A percentile compares a stretch with the other conserved stretches of the same genome.
Evolutionary conservation across 2,797 vertebrate genomes (phyloP).

Genomic region (Parauchenoglanis ngamensis): DNA sequence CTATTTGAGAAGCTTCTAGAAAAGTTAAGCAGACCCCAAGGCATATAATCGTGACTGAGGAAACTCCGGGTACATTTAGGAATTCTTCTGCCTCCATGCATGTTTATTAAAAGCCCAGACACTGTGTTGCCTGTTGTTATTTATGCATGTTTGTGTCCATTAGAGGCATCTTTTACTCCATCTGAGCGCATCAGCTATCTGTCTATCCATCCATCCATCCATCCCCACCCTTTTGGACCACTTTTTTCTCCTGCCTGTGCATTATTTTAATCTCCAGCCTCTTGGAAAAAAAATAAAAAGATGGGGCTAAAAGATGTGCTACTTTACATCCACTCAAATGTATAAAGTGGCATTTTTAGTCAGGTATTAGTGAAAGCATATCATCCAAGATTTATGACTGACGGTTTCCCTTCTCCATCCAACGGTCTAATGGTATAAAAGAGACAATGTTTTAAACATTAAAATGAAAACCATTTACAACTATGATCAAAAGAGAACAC

Average conservation of each 20-base stretch:
- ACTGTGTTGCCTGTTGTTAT: conserved; percentile 82
- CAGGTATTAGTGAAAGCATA: conserved; percentile 87
- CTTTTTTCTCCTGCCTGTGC: conserved; percentile 74
- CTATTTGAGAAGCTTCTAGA: conserved; percentile 38
- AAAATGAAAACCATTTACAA: conserved; percentile 99
- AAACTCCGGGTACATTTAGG: conserved; percentile 29
- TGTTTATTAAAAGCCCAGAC: conserved; percentile 82
- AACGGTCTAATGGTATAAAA: conserved; percentile 92
- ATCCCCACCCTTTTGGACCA: conserved; percentile 67
- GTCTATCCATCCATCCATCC: conserved; percentile 60
- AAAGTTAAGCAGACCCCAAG: conserved; percentile 31
- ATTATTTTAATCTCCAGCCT: conserved; percentile 91
- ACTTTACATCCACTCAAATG: conserved; percentile 89
- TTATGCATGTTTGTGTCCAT: conserved; percentile 98
- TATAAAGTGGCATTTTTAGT: conserved; percentile 87
- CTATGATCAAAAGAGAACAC: conserved; percentile 94
- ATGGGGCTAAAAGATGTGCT: conserved; percentile 70
- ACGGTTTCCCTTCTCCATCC: conserved; percentile 78
- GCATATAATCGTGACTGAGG: conserved; percentile 41
- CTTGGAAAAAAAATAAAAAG: conserved; percentile 36
- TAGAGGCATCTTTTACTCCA: conserved; percentile 75
- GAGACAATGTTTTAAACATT: conserved; percentile 99
- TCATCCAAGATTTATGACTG: conserved; percentile 96
- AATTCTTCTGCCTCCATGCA: conserved; percentile 62
- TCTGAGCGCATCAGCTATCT: conserved; percentile 55